Evolutionary conservation across 2,797 vertebrate genomes (phyloP).

Genomic region (Myotis pilosus): DNA sequence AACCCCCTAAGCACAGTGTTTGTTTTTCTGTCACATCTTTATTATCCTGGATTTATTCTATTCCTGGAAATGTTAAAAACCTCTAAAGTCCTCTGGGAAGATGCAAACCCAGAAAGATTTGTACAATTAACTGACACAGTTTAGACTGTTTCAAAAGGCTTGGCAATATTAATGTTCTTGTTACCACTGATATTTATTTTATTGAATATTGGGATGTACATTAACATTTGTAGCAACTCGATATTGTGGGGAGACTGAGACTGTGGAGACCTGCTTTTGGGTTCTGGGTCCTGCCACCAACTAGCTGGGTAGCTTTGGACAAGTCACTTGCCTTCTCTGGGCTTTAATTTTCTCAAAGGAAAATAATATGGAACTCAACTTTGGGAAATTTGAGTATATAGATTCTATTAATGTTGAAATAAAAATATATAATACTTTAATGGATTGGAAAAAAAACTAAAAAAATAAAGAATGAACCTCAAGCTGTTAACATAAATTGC

Average conservation of each 20-base stretch:
- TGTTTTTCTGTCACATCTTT: conserved; percentile 71
- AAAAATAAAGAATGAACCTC: neutral
- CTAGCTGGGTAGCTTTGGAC: neutral
- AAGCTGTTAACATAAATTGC: neutral
- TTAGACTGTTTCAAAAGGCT: conserved; percentile 62
- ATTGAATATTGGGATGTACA: neutral
- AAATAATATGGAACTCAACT: neutral
- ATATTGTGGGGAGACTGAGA: neutral
- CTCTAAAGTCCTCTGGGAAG: conserved; percentile 64
- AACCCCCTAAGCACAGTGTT: conserved; percentile 64
- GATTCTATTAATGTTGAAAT: neutral
- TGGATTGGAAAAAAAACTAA: neutral
- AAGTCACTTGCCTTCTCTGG: neutral
- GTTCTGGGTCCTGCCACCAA: neutral
- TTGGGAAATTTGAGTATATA: neutral
- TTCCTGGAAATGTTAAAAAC: conserved; percentile 72
- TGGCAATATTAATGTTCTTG: conserved; percentile 9
- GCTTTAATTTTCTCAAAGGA: neutral
- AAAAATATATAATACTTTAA: neutral
- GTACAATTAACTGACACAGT: conserved; percentile 64
- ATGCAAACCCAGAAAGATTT: conserved; percentile 62
- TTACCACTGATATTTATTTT: conserved; percentile 58
- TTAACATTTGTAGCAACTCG: neutral
- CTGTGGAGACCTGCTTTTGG: neutral
- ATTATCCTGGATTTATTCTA: conserved; percentile 73